phyloP scores from a whole-genome alignment of 2,888 invertebrate genomes.

The Fragum whitleyi region DNA sequence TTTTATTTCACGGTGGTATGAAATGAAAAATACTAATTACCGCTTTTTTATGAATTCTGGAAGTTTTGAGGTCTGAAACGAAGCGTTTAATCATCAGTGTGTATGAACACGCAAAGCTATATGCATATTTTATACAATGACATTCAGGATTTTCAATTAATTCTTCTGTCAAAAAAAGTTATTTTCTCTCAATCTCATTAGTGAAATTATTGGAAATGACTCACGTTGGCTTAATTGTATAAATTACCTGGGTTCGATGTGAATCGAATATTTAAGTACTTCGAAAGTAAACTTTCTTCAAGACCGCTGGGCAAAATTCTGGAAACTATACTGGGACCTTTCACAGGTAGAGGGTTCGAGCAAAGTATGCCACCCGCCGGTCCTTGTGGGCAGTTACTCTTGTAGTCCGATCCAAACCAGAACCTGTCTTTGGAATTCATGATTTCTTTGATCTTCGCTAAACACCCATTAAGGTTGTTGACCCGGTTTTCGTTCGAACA shows the following conservation, averaged over 20 bases:
- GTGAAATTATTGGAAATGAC: too few relatives aligned
- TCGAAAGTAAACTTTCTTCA: not conserved
- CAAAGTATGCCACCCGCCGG: constrained; percentile 11
- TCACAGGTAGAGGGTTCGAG: constrained; percentile 7
- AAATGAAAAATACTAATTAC: too few relatives aligned
- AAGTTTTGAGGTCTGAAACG: too few relatives aligned
- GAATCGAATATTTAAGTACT: not conserved
- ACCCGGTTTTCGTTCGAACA: constrained; percentile 28
- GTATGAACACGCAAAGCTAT: too few relatives aligned
- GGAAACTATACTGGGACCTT: not conserved
- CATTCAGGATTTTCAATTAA: too few relatives aligned
- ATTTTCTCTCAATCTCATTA: too few relatives aligned
- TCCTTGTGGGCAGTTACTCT: constrained; percentile 26
- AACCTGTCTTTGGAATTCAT: constrained; percentile 17
- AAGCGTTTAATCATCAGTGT: too few relatives aligned
- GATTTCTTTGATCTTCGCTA: constrained; percentile 14
- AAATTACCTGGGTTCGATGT: not conserved
- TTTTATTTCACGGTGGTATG: too few relatives aligned
- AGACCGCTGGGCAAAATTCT: not conserved
- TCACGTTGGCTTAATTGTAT: too few relatives aligned
- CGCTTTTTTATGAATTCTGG: too few relatives aligned
- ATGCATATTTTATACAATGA: too few relatives aligned
- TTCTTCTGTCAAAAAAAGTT: too few relatives aligned
- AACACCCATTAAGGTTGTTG: constrained; percentile 30
- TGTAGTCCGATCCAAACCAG: constrained; percentile 49